Evolutionary conservation across 2,888 invertebrate genomes (phyloP).

Genomic region (Bugulina stolonifera): DNA sequence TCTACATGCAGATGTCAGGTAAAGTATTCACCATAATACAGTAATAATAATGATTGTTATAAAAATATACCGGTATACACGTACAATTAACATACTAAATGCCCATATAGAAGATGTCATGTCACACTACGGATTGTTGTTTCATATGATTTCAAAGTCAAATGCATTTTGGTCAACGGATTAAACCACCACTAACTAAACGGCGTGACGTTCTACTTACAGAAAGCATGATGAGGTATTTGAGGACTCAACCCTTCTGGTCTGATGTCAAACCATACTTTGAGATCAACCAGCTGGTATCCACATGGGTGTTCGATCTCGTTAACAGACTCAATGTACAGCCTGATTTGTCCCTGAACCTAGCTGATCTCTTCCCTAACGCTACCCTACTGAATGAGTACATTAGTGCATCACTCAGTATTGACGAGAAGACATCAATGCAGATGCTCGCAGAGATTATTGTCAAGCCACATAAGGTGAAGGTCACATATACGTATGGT

Average conservation of each 20-base stretch:
- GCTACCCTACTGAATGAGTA: slow-evolving; percentile 30
- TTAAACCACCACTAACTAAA: too few relatives aligned
- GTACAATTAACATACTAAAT: too few relatives aligned
- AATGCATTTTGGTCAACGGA: too few relatives aligned
- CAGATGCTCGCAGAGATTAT: slow-evolving; percentile 24
- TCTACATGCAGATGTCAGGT: slow-evolving; percentile 17
- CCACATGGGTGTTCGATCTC: slow-evolving; percentile 31
- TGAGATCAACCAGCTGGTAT: slow-evolving; percentile 26
- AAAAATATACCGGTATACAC: too few relatives aligned
- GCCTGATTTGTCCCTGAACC: slow-evolving; percentile 30
- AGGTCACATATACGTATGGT: too few relatives aligned
- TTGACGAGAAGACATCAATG: slow-evolving; percentile 23
- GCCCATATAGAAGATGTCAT: too few relatives aligned
- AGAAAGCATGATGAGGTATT: slow-evolving; percentile 11
- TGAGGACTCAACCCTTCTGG: slow-evolving; percentile 26
- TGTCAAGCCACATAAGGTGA: slow-evolving; percentile 32
- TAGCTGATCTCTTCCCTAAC: slow-evolving; percentile 31
- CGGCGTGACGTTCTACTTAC: neutral
- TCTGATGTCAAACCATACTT: slow-evolving; percentile 19
- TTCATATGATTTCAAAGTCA: too few relatives aligned
- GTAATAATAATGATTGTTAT: too few relatives aligned
- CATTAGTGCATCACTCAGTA: slow-evolving; percentile 28
- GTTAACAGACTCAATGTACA: slow-evolving; percentile 29
- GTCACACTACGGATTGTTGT: too few relatives aligned
- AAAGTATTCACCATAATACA: neutral